A percentile compares a stretch with the other conserved stretches of the same genome.
Evolutionary conservation across 2,113 vertebrate genomes (phyloP).

Genomic region (Toxostoma redivivum): DNA sequence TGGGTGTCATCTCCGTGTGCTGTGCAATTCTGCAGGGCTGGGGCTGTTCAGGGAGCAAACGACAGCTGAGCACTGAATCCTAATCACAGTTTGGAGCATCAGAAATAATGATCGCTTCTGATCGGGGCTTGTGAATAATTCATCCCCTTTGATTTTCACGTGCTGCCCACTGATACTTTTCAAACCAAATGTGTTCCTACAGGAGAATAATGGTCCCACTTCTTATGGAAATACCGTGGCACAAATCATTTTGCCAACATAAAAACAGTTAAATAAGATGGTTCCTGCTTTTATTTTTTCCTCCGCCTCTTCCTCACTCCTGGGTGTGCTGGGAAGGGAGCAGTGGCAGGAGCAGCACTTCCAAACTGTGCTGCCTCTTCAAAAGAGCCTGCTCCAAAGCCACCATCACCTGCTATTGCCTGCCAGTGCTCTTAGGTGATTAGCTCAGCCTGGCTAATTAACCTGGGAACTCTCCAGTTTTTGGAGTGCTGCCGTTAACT

Average conservation of each 20-base stretch:
- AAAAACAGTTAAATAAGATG: constrained; percentile 75
- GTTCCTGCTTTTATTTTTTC: constrained; percentile 65
- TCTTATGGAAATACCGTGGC: constrained; percentile 80
- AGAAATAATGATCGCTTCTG: constrained; percentile 82
- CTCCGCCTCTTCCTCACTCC: background rate
- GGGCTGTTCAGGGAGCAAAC: constrained; percentile 71
- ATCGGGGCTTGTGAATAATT: constrained; percentile 79
- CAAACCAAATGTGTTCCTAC: constrained; percentile 81
- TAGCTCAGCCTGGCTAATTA: constrained; percentile 30
- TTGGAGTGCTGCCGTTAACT: background rate
- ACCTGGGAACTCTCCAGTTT: background rate
- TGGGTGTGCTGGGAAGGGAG: constrained; percentile 33
- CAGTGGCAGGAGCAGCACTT: constrained; percentile 14
- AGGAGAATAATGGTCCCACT: constrained; percentile 81
- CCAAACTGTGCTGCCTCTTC: background rate
- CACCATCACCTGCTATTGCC: background rate
- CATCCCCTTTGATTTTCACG: constrained; percentile 76
- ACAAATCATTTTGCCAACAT: constrained; percentile 80
- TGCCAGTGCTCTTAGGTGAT: constrained; percentile 5
- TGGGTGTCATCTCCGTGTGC: constrained; percentile 17
- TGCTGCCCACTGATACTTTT: constrained; percentile 80
- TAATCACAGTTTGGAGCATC: constrained; percentile 79
- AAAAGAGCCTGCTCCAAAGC: background rate
- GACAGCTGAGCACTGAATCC: constrained; percentile 74
- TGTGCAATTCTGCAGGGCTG: constrained; percentile 37